Conservation (phyloP, 64 coral and sea anemone species). For the Montipora sp. region DNA sequence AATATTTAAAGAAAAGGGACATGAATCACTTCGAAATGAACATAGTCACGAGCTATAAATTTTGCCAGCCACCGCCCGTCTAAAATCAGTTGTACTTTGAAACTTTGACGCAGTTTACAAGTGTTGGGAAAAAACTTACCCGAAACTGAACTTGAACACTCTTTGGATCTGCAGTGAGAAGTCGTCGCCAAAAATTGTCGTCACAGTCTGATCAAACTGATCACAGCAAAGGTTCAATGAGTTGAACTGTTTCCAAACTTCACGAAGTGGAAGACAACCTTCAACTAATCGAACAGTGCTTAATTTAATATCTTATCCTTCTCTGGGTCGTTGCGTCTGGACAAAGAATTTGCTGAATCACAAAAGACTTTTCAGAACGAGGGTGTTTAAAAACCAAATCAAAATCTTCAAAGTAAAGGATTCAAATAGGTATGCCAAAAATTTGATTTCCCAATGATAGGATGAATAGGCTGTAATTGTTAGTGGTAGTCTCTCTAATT, state of each 20-base stretch:
- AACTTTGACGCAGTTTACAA: background rate
- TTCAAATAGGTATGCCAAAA: background rate
- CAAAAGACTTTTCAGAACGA: slow-evolving; percentile 3
- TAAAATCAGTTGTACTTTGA: background rate
- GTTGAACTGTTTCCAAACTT: background rate
- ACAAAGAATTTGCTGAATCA: slow-evolving; percentile 4
- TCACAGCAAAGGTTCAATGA: background rate
- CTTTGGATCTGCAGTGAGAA: background rate
- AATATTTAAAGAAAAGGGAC: background rate
- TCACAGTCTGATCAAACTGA: background rate
- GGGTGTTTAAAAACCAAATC: slow-evolving; percentile 30
- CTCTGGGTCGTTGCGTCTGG: background rate
- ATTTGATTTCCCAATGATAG: background rate
- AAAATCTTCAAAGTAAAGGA: background rate
- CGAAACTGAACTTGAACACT: background rate
- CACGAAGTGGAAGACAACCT: background rate
- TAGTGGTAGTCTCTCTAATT: background rate
- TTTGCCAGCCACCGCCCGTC: background rate
- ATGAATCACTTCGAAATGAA: background rate
- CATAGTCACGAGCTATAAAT: background rate
- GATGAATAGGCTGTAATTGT: background rate
- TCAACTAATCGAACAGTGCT: background rate
- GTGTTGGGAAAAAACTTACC: slow-evolving; percentile 3
- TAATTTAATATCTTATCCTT: background rate
- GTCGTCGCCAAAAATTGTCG: background rate